Evolutionary conservation across 2,888 invertebrate species (phyloP), one percentile per base, ranked within the genome.

Genomic region (Molanna angustata): DNA sequence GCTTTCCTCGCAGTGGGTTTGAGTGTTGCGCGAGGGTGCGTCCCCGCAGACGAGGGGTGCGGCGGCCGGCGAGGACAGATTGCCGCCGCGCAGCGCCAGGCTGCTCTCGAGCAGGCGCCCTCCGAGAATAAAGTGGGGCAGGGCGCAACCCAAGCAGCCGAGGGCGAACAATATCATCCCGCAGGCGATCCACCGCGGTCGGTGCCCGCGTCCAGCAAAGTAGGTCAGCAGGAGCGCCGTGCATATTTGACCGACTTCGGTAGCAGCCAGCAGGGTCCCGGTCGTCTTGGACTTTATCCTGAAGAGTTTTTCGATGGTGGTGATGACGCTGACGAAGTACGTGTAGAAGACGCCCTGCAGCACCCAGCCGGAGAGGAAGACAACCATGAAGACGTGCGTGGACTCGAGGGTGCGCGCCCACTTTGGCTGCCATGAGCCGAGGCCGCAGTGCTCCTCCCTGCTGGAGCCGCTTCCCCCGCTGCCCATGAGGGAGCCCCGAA

Each of bases 111-210:
- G 83, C 62, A 90, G 73, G 66, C 84, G 82, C 63, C 84, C 82
- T 60, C 92, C 91, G 66, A 88, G 92, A 63, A 91, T 79, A 66
- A 92, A 84, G 73, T 94, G 94, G 31, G 94, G 94, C 69, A 91
- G 72, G 58, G 94, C 88, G 67, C 92, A 92, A 37, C 90, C 85
- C 62, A 94, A 86, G 50, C 91, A 86, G 22, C 92, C 90, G 33
- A 89, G 80, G 6, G 92, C 90, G 67, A 94, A 88, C 60, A 94
- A 79, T 40, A 92, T 80, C 90, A 93, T 93, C 72, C 94, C 92
- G 76, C 90, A 89, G 46, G 90, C 93, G 64, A 94, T 94, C 94
- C 94, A 94, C 60, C 91, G 85, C 45, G 94, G 94, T 62, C 94
- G 79, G 73, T 94, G 94, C 6, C 94, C 94, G 61, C 92, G 88